Evolutionary conservation across 2,797 vertebrate genomes (phyloP).

Genomic region (Sciaenops ocellatus): DNA sequence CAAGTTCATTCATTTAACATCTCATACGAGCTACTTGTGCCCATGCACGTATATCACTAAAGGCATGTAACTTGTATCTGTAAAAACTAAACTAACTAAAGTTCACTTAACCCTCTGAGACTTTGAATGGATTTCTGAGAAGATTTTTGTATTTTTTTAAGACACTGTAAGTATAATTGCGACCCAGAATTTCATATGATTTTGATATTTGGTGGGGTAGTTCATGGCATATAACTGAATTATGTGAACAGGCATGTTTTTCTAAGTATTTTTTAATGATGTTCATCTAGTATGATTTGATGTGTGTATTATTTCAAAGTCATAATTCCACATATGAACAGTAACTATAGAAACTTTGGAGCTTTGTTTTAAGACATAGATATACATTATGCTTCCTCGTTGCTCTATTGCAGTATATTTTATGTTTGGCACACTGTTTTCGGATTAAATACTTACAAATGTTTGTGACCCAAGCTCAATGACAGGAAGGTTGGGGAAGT

Average conservation of each 20-base stretch:
- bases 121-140: background rate
- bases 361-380: constrained; percentile 1
- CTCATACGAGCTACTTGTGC: background rate
- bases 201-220: constrained; percentile 46
- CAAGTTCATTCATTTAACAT: background rate
- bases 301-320: constrained; percentile 6
- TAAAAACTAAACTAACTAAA: background rate
- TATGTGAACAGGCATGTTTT: constrained; percentile 36
- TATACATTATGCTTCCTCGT: background rate
- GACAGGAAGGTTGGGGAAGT: too few relatives aligned
- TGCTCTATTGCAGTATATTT: constrained; percentile 2
- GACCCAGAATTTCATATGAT: constrained; percentile 35
- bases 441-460: background rate
- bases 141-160: constrained; percentile 46
- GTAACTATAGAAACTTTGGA: background rate
- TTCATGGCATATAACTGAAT: background rate
- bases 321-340: background rate
- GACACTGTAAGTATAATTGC: constrained; percentile 22
- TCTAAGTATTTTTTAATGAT: constrained; percentile 49
- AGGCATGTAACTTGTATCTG: background rate
- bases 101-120: background rate
- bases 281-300: background rate
- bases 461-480: background rate
- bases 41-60: background rate
- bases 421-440: constrained; percentile 1